phyloP scores from a whole-genome alignment of 2,113 vertebrate genomes.

The Dipodomys spectabilis region DNA sequence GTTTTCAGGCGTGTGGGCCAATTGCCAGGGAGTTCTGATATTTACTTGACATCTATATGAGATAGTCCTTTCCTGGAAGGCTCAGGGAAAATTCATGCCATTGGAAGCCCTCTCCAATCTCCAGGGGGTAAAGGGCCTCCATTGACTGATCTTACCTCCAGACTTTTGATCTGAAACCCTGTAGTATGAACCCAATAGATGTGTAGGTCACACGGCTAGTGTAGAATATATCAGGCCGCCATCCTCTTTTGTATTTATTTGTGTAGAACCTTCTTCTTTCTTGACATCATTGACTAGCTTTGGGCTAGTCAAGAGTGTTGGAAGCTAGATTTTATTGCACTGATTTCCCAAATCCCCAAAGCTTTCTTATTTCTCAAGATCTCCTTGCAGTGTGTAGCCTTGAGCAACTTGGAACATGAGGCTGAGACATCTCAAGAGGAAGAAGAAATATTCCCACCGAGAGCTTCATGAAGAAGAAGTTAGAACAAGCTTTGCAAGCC shows the following conservation, averaged over 20 bases:
- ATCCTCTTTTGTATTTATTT: not conserved
- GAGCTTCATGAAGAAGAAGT: not conserved
- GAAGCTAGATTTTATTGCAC: not conserved
- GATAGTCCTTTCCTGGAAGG: not conserved
- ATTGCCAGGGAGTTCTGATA: constrained; percentile 72
- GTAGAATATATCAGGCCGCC: not conserved
- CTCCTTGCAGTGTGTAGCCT: not conserved
- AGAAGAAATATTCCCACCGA: not conserved
- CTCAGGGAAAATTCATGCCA: not conserved
- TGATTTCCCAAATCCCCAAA: not conserved
- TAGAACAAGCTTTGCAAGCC: not conserved
- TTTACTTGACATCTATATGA: constrained; percentile 69
- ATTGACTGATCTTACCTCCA: not conserved
- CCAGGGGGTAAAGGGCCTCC: not conserved
- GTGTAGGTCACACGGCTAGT: not conserved
- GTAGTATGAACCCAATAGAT: not conserved
- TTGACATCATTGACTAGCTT: not conserved
- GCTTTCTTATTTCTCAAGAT: not conserved
- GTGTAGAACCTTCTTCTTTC: not conserved
- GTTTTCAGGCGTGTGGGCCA: constrained; percentile 67
- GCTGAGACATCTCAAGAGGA: not conserved
- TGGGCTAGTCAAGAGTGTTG: not conserved
- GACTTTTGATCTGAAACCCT: not conserved
- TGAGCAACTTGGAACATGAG: not conserved
- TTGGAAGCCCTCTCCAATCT: not conserved